Conservation (phyloP, 2,888 invertebrate species). For the Drosophila longiperda region DNA sequence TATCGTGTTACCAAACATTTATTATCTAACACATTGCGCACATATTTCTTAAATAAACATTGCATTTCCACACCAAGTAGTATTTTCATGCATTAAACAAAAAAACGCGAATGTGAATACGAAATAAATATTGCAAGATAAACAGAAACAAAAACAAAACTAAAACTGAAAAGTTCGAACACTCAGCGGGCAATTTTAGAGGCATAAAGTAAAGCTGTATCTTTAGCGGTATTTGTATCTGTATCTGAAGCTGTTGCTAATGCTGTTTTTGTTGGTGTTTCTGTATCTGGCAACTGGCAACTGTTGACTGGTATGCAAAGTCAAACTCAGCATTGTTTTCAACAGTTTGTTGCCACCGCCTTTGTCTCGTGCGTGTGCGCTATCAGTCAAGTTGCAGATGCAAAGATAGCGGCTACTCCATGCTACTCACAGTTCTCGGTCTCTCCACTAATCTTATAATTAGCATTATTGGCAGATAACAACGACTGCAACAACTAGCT, state of each 20-base stretch:
- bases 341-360: conserved; percentile 51
- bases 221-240: conserved; percentile 10
- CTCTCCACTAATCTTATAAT: conserved; percentile 74
- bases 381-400: conserved; percentile 57
- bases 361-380: conserved; percentile 64
- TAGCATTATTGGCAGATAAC: conserved; percentile 82
- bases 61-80: conserved; percentile 39
- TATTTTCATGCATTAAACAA: conserved; percentile 33
- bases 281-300: conserved; percentile 27
- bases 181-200: conserved; percentile 20
- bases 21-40: conserved; percentile 49
- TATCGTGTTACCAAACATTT: conserved; percentile 48
- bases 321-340: conserved; percentile 55
- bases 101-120: conserved; percentile 36
- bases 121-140: conserved; percentile 38
- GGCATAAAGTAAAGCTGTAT: conserved; percentile 14
- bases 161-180: conserved; percentile 4
- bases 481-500: conserved; percentile 48
- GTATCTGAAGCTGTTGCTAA: conserved; percentile 4
- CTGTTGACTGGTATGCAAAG: conserved; percentile 36
- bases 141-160: conserved; percentile 13
- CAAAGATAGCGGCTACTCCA: conserved; percentile 38
- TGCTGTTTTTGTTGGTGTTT: background rate
- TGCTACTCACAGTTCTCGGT: conserved; percentile 21
- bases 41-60: conserved; percentile 46